phyloP scores from a whole-genome alignment of 2,888 invertebrate genomes.

The Trichogramma evanescens region DNA sequence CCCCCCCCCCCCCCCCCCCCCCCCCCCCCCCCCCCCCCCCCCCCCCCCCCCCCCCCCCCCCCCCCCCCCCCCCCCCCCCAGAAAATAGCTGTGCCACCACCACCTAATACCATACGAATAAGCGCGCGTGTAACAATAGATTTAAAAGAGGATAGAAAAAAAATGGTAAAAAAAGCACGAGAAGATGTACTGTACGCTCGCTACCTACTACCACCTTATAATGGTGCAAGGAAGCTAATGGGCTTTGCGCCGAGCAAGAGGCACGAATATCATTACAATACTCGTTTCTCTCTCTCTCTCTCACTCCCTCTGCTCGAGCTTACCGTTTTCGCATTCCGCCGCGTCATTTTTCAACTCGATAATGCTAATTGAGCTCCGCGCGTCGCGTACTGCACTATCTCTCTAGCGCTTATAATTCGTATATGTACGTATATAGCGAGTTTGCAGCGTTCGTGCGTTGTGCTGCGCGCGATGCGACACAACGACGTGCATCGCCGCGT shows the following conservation, averaged over 20 bases:
- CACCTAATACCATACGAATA: too few species aligned
- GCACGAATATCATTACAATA: not conserved
- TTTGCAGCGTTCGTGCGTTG: not conserved
- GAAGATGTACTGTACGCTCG: not conserved
- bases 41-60: too few species aligned
- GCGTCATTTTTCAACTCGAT: slow-evolving; percentile 18
- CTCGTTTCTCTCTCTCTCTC: not conserved
- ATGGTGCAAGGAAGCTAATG: not conserved
- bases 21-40: too few species aligned
- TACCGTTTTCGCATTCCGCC: slow-evolving; percentile 7
- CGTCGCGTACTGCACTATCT: too few species aligned
- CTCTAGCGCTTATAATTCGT: too few species aligned
- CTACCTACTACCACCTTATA: not conserved
- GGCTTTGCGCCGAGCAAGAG: not conserved
- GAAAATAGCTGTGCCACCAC: too few species aligned
- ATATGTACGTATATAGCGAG: too few species aligned
- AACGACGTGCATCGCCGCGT: not conserved
- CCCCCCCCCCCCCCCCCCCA: too few species aligned
- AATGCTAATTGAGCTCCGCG: slow-evolving; percentile 23
- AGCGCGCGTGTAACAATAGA: too few species aligned
- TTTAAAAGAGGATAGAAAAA: too few species aligned
- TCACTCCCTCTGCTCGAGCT: not conserved
- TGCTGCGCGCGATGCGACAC: not conserved
- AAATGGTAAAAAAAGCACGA: too few species aligned
- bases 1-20: too few species aligned